Evolutionary conservation across 2,888 invertebrate species (phyloP).

Genomic region (Papilio gigon): DNA sequence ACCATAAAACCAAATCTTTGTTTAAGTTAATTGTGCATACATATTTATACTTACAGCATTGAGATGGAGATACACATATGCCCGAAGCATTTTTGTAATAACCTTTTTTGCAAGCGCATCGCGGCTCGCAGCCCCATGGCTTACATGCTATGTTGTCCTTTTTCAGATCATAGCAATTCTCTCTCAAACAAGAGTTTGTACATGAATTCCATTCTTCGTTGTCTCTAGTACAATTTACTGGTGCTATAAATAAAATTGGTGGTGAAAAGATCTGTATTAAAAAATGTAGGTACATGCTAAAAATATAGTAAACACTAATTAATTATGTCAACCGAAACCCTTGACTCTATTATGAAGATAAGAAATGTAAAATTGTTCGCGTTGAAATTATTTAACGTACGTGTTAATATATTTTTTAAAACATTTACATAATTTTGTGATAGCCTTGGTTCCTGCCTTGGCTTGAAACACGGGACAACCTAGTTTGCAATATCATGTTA

Average conservation of each 20-base stretch:
- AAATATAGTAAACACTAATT: too few relatives aligned
- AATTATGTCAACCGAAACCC: too few relatives aligned
- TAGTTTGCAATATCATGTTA: too few relatives aligned
- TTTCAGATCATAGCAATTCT: constrained; percentile 1
- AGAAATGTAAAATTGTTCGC: too few relatives aligned
- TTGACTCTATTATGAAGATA: too few relatives aligned
- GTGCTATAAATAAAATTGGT: not conserved
- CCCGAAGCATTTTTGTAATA: not conserved
- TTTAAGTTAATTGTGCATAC: not conserved
- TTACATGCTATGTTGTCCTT: not conserved
- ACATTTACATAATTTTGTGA: too few relatives aligned
- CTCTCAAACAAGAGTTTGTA: not conserved
- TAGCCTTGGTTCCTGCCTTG: too few relatives aligned
- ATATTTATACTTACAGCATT: constrained; percentile 5
- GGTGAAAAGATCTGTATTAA: too few relatives aligned
- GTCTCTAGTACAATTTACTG: constrained; percentile 12
- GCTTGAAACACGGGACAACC: too few relatives aligned
- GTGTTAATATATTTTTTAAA: too few relatives aligned
- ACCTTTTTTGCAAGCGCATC: constrained; percentile 6
- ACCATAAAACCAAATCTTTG: not conserved
- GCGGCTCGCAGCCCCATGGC: not conserved
- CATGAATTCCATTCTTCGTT: constrained; percentile 17
- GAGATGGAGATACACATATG: not conserved
- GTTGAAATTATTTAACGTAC: too few relatives aligned
- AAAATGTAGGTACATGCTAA: too few relatives aligned